Base-by-base conservation (phyloP, 92 coral and sea anemone genomes). In the Scolanthus callimorphus region DNA sequence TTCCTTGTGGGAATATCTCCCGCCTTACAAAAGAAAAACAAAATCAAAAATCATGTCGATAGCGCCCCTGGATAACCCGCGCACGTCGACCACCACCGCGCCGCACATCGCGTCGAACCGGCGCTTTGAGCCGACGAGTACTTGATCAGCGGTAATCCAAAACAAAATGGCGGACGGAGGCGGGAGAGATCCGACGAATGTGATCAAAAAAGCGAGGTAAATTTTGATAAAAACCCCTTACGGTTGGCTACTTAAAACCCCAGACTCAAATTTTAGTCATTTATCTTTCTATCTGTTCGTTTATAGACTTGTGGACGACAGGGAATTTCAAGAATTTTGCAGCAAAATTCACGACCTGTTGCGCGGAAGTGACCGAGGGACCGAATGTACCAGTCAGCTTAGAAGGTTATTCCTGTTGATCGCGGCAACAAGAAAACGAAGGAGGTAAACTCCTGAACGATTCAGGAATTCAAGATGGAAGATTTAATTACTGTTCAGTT, bases 151-250 rank as follows among this genome's bases (percentile, higher is more conserved):
- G 29, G 70, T 31, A 15, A 31, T 1, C 25, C 50, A 63, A 47
- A 45, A 56, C 57, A 74, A 85, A 17, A 85, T 80, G 95, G 89
- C 85, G 72, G 89, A 81, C 13, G 73, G 50, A 46, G 49, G 68
- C 3, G 60, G 62, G 1, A 73, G 71, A 27, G 92, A 86, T 60
- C 95, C 95, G 21, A 61, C 89, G 11, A 62, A 82, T 19, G 89
- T 81, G 0, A 55, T 86, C 11, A 86, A 86, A 21, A 88, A 86
- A 73, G 95, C 95, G 1, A 67, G 95, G 95, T 86, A 63, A 46
- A 12, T 4, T 20, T 2, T 3, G 8, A 15, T 39, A 34, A 24
- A 44, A 39, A 31, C 62, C 29, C 51, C 11, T 11, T 23, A 6
- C 29, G 27, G 23, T 2, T 20, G 2, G 31, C 17, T 17, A 15